These are phyloP conservation scores for Callorhinus ursinus DNA, from an alignment of 2,113 vertebrate genomes.

Conservation along the genomic window DNA sequence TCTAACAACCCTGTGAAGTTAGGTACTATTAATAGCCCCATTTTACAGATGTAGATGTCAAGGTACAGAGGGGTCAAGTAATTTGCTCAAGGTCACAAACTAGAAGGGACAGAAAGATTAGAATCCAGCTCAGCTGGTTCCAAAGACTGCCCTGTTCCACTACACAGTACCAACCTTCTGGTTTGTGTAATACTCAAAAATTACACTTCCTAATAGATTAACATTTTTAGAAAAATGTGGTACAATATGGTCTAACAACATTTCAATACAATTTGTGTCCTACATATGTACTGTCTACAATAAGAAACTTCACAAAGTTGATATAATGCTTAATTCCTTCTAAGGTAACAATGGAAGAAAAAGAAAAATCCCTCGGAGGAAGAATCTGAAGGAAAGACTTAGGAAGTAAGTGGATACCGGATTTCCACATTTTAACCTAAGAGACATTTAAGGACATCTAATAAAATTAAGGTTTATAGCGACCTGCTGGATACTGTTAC, in stretches of 20 bases:
- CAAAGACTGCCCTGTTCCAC: background rate
- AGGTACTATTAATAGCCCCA: background rate
- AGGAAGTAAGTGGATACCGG: background rate
- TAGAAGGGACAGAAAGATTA: background rate
- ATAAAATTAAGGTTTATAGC: background rate
- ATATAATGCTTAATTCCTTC: conserved; percentile 20
- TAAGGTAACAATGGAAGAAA: conserved; percentile 4
- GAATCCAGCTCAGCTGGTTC: background rate
- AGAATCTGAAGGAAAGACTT: background rate
- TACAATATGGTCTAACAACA: background rate
- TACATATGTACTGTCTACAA: background rate
- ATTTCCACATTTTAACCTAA: background rate
- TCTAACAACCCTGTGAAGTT: background rate
- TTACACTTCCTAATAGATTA: background rate
- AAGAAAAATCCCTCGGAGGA: background rate
- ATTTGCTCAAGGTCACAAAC: background rate
- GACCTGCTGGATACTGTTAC: background rate
- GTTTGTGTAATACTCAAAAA: background rate
- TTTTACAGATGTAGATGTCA: background rate
- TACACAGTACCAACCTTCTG: background rate
- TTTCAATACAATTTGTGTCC: background rate
- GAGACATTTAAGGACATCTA: background rate
- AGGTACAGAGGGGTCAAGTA: background rate
- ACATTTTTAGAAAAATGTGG: background rate
- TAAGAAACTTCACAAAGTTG: conserved; percentile 1